Base-by-base conservation (phyloP, 1,140 invertebrate genomes). In the Drepana arcuata region DNA sequence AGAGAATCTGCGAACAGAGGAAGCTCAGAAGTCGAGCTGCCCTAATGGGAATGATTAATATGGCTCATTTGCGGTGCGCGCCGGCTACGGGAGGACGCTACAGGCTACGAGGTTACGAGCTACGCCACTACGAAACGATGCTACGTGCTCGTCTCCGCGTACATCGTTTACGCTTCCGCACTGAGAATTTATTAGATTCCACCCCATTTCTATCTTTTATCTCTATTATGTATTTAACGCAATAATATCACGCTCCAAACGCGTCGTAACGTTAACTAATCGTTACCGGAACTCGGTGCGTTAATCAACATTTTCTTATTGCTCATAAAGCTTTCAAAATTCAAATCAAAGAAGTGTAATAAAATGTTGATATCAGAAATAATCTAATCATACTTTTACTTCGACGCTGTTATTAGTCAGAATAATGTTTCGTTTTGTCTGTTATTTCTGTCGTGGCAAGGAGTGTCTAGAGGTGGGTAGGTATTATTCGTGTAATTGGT, bases 401-500 rank as follows among this genome's bases (percentile, higher is more conserved):
- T n/a, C n/a, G n/a, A n/a, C n/a, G n/a, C n/a, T n/a, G n/a, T n/a
- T n/a, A n/a, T n/a, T n/a, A n/a, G n/a, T n/a, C n/a, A n/a, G n/a
- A n/a, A n/a, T n/a, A n/a, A n/a, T n/a, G n/a, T n/a, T n/a, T n/a
- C n/a, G n/a, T n/a, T n/a, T n/a, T n/a, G n/a, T n/a, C n/a, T n/a
- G n/a, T n/a, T n/a, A n/a, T n/a, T n/a, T n/a, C n/a, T n/a, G n/a
- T n/a, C n/a, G n/a, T n/a, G n/a, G n/a, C n/a, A 26, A 26, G n/a
- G 24, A 26, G n/a, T 26, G n/a, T 10, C 2, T 3, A 4, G 24
- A 6, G 24, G 24, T 26, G 24, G 24, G 28, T 21, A 27, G 47
- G 47, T 67, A 67, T 78, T 72, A 74, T 72, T 74, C 65, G 53
- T 69, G 72, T 81, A 81, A 81, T 81, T 81, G 77, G 67, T 79